phyloP scores from a whole-genome alignment of 2,113 vertebrate species.

The Polypterus bichir region DNA sequence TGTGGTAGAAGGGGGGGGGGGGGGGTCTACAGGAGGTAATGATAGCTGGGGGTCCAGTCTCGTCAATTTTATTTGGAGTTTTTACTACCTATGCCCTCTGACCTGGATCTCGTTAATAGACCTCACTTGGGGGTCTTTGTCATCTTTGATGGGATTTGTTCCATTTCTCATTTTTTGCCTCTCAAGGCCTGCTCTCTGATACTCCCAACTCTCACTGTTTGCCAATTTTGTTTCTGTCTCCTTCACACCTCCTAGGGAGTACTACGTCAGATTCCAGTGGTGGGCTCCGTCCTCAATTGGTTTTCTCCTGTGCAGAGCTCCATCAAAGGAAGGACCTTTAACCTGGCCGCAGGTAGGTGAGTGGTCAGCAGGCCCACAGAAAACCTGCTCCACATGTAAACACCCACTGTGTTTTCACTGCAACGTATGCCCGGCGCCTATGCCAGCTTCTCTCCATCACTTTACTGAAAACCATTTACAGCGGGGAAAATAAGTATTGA shows the following conservation, averaged over 20 bases:
- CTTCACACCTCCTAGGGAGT: slow-evolving; percentile 57
- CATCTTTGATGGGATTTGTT: slow-evolving; percentile 5
- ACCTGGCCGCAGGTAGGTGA: slow-evolving; percentile 76
- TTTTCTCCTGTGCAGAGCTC: slow-evolving; percentile 80
- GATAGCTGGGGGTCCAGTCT: too few relatives aligned
- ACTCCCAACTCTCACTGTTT: background rate
- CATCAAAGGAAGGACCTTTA: slow-evolving; percentile 78
- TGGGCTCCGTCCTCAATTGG: slow-evolving; percentile 90
- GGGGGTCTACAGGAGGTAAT: background rate
- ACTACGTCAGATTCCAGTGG: slow-evolving; percentile 82
- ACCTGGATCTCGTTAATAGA: too few relatives aligned
- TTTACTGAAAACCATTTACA: too few relatives aligned
- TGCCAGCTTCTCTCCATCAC: too few relatives aligned
- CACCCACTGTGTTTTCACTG: too few relatives aligned
- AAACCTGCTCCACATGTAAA: background rate
- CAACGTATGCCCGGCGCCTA: background rate
- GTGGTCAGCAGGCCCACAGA: background rate
- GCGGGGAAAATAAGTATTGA: too few relatives aligned
- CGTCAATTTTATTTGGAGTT: too few relatives aligned
- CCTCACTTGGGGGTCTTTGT: background rate
- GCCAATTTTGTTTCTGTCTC: background rate
- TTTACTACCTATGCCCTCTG: too few relatives aligned
- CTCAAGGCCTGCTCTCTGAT: too few relatives aligned
- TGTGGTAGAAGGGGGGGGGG: background rate
- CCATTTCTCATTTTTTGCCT: slow-evolving; percentile 6